Evolutionary conservation across 1,140 invertebrate species (phyloP).

Genomic region (Myzus persicae): DNA sequence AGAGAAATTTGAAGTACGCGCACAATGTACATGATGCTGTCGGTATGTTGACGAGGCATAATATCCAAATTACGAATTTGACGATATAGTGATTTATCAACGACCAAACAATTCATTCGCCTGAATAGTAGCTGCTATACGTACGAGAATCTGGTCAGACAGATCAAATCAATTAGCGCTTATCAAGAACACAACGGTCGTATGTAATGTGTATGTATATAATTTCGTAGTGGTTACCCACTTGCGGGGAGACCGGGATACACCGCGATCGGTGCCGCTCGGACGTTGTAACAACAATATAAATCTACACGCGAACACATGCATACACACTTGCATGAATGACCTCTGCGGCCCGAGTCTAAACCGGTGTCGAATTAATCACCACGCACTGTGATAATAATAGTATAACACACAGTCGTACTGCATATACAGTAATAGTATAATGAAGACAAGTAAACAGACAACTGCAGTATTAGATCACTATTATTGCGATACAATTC

Average conservation of each 20-base stretch:
- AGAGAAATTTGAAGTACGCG: background rate
- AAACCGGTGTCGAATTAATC: constrained; percentile 38
- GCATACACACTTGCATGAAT: background rate
- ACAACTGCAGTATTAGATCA: background rate
- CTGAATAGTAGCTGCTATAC: background rate
- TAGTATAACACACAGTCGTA: background rate
- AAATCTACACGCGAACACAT: background rate
- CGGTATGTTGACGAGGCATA: background rate
- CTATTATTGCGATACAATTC: background rate
- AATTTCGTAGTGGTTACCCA: background rate
- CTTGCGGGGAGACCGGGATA: background rate
- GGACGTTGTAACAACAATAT: background rate
- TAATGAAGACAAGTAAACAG: background rate
- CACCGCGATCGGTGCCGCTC: background rate
- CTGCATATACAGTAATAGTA: background rate
- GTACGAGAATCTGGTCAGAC: constrained; percentile 5
- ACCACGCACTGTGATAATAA: background rate
- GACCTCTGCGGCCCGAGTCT: constrained; percentile 19
- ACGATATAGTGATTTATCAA: background rate
- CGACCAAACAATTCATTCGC: background rate
- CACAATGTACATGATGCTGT: background rate
- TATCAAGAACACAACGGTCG: constrained; percentile 32
- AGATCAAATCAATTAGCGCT: constrained; percentile 45
- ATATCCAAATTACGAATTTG: background rate
- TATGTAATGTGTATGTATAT: background rate